These are phyloP conservation scores for Polyommatus icarus DNA, from an alignment of 2,888 invertebrate species.

Conservation along the genomic window DNA sequence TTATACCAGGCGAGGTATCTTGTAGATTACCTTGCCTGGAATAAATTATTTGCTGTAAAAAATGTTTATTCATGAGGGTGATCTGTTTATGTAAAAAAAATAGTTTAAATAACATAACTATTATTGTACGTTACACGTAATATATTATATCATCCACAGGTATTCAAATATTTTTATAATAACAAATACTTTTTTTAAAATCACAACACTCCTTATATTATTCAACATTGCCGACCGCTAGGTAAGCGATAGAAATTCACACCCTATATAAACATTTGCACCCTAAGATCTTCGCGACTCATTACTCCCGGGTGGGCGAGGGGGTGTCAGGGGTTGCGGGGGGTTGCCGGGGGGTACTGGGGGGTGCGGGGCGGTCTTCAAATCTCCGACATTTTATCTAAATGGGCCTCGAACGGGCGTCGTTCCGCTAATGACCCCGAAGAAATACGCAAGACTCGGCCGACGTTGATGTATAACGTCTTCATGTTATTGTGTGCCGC, in stretches of 20 bases:
- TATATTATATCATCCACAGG: too few relatives aligned
- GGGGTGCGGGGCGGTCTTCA: conserved; percentile 57
- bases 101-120: too few relatives aligned
- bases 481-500: conserved; percentile 33
- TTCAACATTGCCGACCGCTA: neutral
- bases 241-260: conserved; percentile 63
- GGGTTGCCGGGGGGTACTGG: conserved; percentile 52
- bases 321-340: conserved; percentile 44
- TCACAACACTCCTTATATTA: neutral
- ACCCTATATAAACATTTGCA: conserved; percentile 78
- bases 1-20: too few relatives aligned
- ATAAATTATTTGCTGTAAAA: too few relatives aligned
- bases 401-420: conserved; percentile 77
- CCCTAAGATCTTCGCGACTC: conserved; percentile 79
- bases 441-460: conserved; percentile 72
- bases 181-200: neutral
- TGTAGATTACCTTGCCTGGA: too few relatives aligned
- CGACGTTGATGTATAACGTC: conserved; percentile 55
- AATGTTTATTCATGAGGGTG: too few relatives aligned
- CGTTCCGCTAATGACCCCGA: conserved; percentile 76
- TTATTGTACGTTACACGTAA: too few relatives aligned
- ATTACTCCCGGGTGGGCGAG: conserved; percentile 57
- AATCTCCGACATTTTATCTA: conserved; percentile 81
- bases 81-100: too few relatives aligned
- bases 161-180: neutral